A percentile compares a stretch with the other conserved stretches of the same genome.
Evolutionary conservation across 2,888 invertebrate genomes (phyloP).

Genomic region (Lochmaea crataegi): DNA sequence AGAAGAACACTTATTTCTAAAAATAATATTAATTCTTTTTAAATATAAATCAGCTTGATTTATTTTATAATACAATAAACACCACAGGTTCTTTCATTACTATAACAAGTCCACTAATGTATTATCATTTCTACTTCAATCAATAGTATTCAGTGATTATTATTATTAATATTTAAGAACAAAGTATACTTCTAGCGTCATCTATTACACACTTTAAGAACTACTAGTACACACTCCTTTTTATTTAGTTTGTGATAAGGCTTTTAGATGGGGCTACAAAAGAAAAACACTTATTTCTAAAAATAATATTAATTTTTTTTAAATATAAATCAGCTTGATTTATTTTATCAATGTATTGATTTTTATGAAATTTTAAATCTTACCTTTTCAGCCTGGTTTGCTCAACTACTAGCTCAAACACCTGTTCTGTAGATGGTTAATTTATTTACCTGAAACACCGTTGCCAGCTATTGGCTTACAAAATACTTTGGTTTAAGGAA

Average conservation of each 20-base stretch:
- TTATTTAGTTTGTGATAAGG: neutral
- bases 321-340: neutral
- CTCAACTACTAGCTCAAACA: neutral
- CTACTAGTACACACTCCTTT: neutral
- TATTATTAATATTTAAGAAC: no score
- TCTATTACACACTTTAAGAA: neutral
- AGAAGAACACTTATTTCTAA: neutral
- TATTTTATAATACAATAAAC: neutral
- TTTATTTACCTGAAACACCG: neutral
- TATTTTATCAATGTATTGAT: neutral
- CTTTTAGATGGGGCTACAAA: neutral
- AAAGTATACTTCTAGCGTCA: neutral
- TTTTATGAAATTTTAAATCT: neutral
- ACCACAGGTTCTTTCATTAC: no score
- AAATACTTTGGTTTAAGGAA: neutral
- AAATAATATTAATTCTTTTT: neutral
- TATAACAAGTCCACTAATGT: no score
- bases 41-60: neutral
- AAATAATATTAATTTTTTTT: neutral
- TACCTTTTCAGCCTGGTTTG: neutral
- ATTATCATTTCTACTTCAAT: no score
- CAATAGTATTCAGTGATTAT: no score
- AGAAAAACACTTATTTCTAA: neutral
- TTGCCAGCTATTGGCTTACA: neutral
- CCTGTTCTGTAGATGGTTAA: neutral